Evolutionary conservation across 2,797 vertebrate species (phyloP), one percentile per base, ranked within the genome.

Genomic region (Crax fasciolata): DNA sequence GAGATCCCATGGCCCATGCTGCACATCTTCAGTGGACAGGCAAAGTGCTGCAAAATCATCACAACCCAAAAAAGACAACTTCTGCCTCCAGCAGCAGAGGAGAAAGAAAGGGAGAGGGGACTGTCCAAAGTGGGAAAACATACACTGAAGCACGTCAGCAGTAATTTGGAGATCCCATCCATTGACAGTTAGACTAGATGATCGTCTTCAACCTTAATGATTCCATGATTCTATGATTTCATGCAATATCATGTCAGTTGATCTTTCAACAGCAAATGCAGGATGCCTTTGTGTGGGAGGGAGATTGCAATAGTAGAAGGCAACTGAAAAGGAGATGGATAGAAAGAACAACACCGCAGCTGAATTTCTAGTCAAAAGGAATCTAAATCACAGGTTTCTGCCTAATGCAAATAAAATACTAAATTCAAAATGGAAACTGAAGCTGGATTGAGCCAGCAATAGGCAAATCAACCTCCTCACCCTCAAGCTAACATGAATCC

Each of bases 351-450:
- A 10, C 61, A 73, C 81, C 57, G 55, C 9, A 10, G 62, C 14
- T 55, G 61, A 73, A 80, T 62, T 90, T 78, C 80, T 49, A 38
- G 58, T 77, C 51, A 15, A 48, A 67, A 51, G 52, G 21, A 27
- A 89, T 35, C 76, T 73, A 82, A 76, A 84, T 83, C 48, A 59
- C 35, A 70, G 8, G 39, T 46, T 75, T 84, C 41, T 71, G 12
- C 62, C 81, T 89, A 81, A 88, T 46, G 70, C 66, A 84, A 88
- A 51, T 82, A 38, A 87, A 35, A 27, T 18, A 35, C 57, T 81
- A 62, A 75, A 90, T 51, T 54, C 51, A 84, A 68, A 96, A 91
- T 38, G 41, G 41, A 87, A 93, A 62, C 61, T 44, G 80, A 85
- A 87, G 30, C 44, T 71, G n/a, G 38, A 46, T 23, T 65, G 78